Evolutionary conservation across 2,888 invertebrate species (phyloP).

Genomic region (Caenorhabditis sp.): DNA sequence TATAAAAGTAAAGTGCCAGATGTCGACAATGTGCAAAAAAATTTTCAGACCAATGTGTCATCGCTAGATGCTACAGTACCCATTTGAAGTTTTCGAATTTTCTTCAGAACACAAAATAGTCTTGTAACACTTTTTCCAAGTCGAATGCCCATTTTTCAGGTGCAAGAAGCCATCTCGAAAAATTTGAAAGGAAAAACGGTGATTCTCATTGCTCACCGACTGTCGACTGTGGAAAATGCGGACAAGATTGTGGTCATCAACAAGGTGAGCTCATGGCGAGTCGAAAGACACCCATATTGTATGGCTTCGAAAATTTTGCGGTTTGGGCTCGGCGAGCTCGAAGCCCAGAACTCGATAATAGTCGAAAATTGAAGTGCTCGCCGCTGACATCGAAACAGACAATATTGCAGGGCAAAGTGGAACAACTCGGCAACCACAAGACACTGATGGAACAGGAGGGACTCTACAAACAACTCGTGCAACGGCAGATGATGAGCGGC

Average conservation of each 20-base stretch:
- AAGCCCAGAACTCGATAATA: too few relatives aligned
- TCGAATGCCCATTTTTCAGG: too few relatives aligned
- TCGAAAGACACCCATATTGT: not conserved
- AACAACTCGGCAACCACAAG: slow-evolving; percentile 77
- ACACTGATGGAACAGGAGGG: slow-evolving; percentile 78
- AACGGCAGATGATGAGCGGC: slow-evolving; percentile 77
- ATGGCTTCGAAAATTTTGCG: not conserved
- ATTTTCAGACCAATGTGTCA: too few relatives aligned
- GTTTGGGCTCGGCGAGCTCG: too few relatives aligned
- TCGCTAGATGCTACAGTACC: too few relatives aligned
- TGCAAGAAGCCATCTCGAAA: slow-evolving; percentile 80
- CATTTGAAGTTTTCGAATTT: too few relatives aligned
- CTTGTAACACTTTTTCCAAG: too few relatives aligned
- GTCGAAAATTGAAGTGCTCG: too few relatives aligned
- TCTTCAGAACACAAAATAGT: too few relatives aligned
- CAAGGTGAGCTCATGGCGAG: slow-evolving; percentile 63
- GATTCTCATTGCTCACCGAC: slow-evolving; percentile 81
- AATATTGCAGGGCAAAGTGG: slow-evolving; percentile 77
- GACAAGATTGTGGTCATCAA: slow-evolving; percentile 76
- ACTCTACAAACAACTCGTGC: slow-evolving; percentile 78
- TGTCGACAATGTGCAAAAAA: too few relatives aligned
- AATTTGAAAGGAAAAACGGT: slow-evolving; percentile 80
- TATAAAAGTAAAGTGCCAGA: too few relatives aligned
- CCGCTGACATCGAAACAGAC: too few relatives aligned
- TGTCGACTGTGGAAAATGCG: slow-evolving; percentile 81